A percentile compares a stretch with the other conserved stretches of the same genome.
Conservation (phyloP, 1,140 invertebrate species). For the Neodiprion pinetum region DNA sequence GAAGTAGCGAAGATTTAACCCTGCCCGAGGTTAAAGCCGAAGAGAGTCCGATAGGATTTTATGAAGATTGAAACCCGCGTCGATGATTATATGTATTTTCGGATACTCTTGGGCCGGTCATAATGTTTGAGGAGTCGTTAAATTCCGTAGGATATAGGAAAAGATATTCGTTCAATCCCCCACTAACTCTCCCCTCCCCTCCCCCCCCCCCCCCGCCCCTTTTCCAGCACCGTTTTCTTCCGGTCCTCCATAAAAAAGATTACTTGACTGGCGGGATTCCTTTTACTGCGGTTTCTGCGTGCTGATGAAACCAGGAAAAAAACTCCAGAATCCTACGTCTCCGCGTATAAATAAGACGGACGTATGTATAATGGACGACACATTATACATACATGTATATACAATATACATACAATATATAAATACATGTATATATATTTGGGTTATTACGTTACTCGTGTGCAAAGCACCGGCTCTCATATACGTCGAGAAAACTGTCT, state of each 20-base stretch:
- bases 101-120: too few species aligned
- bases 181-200: too few species aligned
- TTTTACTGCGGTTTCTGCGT: not conserved
- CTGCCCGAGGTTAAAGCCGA: too few species aligned
- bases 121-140: not conserved
- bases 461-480: too few species aligned
- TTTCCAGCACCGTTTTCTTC: too few species aligned
- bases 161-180: not conserved
- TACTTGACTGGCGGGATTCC: not conserved
- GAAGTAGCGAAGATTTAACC: too few species aligned
- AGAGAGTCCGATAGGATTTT: not conserved
- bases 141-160: not conserved
- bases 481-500: too few species aligned
- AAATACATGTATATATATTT: not conserved
- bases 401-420: not conserved
- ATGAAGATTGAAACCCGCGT: not conserved
- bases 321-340: not conserved
- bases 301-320: not conserved
- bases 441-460: too few species aligned
- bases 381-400: not conserved
- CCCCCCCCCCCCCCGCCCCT: too few species aligned
- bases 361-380: not conserved
- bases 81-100: not conserved
- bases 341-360: too few species aligned
- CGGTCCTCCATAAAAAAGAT: not conserved